These are phyloP conservation scores for Oenanthe melanoleuca DNA, from an alignment of 2,113 vertebrate species.

Conservation along the genomic window DNA sequence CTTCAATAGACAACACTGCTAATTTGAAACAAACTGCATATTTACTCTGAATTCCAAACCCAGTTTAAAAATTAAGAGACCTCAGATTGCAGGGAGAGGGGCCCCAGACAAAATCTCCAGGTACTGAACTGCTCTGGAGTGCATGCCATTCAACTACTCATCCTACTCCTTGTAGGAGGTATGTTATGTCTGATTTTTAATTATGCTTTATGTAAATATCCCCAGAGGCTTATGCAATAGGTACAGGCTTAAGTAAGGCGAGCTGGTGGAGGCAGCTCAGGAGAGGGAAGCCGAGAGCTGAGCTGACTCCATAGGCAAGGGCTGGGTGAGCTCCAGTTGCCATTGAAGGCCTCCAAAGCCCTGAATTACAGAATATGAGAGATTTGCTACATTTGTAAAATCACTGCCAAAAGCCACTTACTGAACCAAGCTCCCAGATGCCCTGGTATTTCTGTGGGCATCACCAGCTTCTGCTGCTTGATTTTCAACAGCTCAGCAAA, in stretches of 20 bases:
- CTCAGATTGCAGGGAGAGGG: not conserved
- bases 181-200: slow-evolving; percentile 62
- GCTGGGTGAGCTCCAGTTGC: not conserved
- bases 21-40: not conserved
- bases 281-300: not conserved
- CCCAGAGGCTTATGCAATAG: slow-evolving; percentile 67
- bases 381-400: not conserved
- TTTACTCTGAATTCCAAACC: not conserved
- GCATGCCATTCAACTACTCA: slow-evolving; percentile 4
- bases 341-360: not conserved
- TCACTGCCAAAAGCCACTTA: not conserved
- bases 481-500: slow-evolving; percentile 22
- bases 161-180: slow-evolving; percentile 38
- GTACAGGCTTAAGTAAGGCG: slow-evolving; percentile 56
- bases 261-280: slow-evolving; percentile 14
- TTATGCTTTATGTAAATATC: slow-evolving; percentile 69
- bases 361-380: not conserved
- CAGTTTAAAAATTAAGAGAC: not conserved
- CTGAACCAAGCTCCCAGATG: not conserved
- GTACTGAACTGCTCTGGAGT: not conserved
- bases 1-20: not conserved
- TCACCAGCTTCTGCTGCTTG: not conserved
- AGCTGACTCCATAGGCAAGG: not conserved
- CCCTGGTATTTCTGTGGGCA: not conserved
- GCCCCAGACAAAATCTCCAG: not conserved